Evolutionary conservation across 2,113 vertebrate species (phyloP).

Genomic region (Neodon shergylaensis): DNA sequence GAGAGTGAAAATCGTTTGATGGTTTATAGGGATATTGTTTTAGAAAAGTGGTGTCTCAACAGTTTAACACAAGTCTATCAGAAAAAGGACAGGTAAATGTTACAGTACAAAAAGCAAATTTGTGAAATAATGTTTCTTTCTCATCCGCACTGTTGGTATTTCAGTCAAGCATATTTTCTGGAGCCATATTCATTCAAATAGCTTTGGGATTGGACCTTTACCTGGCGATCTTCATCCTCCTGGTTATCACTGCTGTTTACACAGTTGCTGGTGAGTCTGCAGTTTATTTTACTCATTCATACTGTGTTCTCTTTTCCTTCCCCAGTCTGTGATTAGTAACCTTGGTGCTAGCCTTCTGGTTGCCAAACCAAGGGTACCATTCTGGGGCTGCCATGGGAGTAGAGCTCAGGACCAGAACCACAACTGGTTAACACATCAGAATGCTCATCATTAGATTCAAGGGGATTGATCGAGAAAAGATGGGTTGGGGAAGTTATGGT

Average conservation of each 20-base stretch:
- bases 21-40: neutral
- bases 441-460: neutral
- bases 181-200: conserved; percentile 94
- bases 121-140: neutral
- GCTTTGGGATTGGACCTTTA: conserved; percentile 94
- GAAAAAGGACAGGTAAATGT: neutral
- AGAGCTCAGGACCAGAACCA: neutral
- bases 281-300: neutral
- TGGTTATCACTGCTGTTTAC: conserved; percentile 92
- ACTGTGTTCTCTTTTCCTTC: neutral
- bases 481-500: neutral
- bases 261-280: conserved; percentile 92
- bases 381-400: neutral
- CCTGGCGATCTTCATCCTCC: conserved; percentile 90
- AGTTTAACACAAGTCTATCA: neutral
- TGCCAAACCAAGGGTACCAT: fast-evolving
- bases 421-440: neutral
- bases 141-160: neutral
- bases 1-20: neutral
- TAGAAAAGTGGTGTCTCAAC: neutral
- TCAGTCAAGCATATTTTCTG: conserved; percentile 94
- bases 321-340: neutral
- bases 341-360: neutral
- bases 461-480: neutral
- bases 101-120: neutral